Base-by-base conservation (phyloP, 2,888 invertebrate species). In the Sphaeridia pumilis region DNA sequence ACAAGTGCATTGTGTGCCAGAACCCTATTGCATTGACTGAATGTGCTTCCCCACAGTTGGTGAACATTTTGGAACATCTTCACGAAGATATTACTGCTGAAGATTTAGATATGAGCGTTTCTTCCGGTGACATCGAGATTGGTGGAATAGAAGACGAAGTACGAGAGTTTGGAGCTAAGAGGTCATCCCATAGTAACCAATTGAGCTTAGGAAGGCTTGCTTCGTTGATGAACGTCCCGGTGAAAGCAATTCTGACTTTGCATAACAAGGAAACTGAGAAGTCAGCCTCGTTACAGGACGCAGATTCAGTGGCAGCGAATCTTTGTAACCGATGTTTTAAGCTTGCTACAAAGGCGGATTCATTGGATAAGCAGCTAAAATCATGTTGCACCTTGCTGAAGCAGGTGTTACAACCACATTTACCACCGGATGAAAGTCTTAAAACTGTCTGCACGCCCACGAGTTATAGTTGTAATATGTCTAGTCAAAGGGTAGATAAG, bases 121-220 rank as follows among this genome's bases (percentile, higher is more conserved):
- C 60, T 4, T 63, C 63, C n/a, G 63, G 57, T 4, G 63, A 63
- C 43, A 63, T 63, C 41, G 63, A 63, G 34, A 63, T 63, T 47
- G 63, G 61, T 27, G 63, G 63, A 1, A 61, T 63, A 24, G 63
- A 63, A 49, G 63, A 63, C 36, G 60, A 63, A 52, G 56, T 60
- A n/a, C 35, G 48, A 28, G 55, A 52, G 38, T 47, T 45, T 25
- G 43, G 44, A n/a, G 26, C 35, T 17, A 43, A 43, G 25, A 45
- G n/a, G 26, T n/a, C 25, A 3, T 21, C 14, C 21, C 53, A 49
- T 45, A 56, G 14, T 25, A 28, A 20, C 7, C 43, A 44, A 21
- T 52, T 61, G 4, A 52, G 53, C 3, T 12, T 58, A 1, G 36
- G 24, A 1, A 46, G 55, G 22, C 49, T 61, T 0, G 53, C 58